Percentiles rank a stretch among this genome's conserved stretches.
These are phyloP conservation scores for Drosophila orena DNA, from an alignment of 1,140 invertebrate genomes.

Conservation along the genomic window DNA sequence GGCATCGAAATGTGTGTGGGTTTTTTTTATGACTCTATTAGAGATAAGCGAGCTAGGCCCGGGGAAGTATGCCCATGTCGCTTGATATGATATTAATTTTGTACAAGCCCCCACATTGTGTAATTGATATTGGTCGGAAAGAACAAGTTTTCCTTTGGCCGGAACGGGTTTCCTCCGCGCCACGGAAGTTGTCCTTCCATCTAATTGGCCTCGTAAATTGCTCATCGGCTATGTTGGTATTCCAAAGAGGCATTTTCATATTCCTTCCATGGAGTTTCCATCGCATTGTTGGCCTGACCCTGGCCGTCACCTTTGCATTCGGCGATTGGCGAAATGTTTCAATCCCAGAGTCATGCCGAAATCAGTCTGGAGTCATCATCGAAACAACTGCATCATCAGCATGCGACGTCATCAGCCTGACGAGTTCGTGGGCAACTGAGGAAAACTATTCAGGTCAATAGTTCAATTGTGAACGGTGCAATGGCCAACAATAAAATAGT, in stretches of 20 bases:
- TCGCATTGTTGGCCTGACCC: slow-evolving; percentile 42
- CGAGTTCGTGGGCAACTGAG: slow-evolving; percentile 56
- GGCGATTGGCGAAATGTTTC: slow-evolving; percentile 74
- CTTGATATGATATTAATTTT: slow-evolving; percentile 62
- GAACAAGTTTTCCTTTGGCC: slow-evolving; percentile 55
- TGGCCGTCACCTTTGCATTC: slow-evolving; percentile 47
- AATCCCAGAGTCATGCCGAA: slow-evolving; percentile 60
- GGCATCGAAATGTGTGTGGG: slow-evolving; percentile 27
- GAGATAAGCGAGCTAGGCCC: slow-evolving; percentile 61
- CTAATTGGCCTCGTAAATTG: slow-evolving; percentile 55
- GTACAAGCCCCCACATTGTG: slow-evolving; percentile 62
- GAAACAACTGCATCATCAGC: slow-evolving; percentile 34
- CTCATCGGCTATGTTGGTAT: slow-evolving; percentile 20
- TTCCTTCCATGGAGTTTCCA: slow-evolving; percentile 28
- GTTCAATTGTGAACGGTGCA: slow-evolving; percentile 57
- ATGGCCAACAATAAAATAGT: slow-evolving; percentile 33
- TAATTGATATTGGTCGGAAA: slow-evolving; percentile 67
- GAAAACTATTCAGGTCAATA: slow-evolving; percentile 73
- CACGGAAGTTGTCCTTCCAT: slow-evolving; percentile 29
- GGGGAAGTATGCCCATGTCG: slow-evolving; percentile 23
- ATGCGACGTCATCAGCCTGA: slow-evolving; percentile 35
- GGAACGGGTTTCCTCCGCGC: slow-evolving; percentile 35
- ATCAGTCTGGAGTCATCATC: slow-evolving; percentile 70
- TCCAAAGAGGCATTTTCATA: slow-evolving; percentile 22
- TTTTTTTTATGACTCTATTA: slow-evolving; percentile 75